Evolutionary conservation across 2,113 vertebrate species (phyloP).

Genomic region (Deroptyus accipitrinus): DNA sequence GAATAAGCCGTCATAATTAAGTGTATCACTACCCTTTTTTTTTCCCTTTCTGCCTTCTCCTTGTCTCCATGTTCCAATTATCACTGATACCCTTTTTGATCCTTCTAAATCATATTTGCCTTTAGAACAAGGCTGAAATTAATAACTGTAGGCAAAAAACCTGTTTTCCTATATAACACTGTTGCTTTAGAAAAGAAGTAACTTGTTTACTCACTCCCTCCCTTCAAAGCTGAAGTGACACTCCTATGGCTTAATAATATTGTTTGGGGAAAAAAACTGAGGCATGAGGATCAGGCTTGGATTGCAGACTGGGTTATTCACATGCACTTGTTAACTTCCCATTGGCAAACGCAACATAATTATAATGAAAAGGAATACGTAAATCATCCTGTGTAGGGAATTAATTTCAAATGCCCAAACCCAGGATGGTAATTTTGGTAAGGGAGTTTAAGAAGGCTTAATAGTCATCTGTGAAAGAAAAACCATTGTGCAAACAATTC

Average conservation of each 20-base stretch:
- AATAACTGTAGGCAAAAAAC: slow-evolving; percentile 31
- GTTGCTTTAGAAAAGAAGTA: not conserved
- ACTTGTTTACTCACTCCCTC: slow-evolving; percentile 42
- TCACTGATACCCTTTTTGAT: slow-evolving; percentile 64
- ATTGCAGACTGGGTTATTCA: not conserved
- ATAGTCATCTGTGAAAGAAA: not conserved
- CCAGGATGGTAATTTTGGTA: not conserved
- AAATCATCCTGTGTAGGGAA: not conserved
- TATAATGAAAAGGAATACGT: not conserved
- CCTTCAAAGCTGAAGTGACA: slow-evolving; percentile 13
- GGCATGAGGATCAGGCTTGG: not conserved
- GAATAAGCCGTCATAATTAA: slow-evolving; percentile 70
- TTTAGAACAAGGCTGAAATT: slow-evolving; percentile 61
- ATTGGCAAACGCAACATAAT: not conserved
- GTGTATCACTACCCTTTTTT: slow-evolving; percentile 51
- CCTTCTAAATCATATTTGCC: slow-evolving; percentile 67
- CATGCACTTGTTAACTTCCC: not conserved
- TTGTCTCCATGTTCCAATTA: slow-evolving; percentile 64
- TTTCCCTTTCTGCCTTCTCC: not conserved
- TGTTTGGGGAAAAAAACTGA: not conserved
- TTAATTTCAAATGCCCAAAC: not conserved
- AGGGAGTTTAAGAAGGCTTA: slow-evolving; percentile 23
- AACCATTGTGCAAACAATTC: not conserved
- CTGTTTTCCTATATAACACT: not conserved
- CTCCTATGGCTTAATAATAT: not conserved